These are phyloP conservation scores for Melopsittacus undulatus DNA, from an alignment of 2,797 vertebrate genomes.

Conservation along the genomic window DNA sequence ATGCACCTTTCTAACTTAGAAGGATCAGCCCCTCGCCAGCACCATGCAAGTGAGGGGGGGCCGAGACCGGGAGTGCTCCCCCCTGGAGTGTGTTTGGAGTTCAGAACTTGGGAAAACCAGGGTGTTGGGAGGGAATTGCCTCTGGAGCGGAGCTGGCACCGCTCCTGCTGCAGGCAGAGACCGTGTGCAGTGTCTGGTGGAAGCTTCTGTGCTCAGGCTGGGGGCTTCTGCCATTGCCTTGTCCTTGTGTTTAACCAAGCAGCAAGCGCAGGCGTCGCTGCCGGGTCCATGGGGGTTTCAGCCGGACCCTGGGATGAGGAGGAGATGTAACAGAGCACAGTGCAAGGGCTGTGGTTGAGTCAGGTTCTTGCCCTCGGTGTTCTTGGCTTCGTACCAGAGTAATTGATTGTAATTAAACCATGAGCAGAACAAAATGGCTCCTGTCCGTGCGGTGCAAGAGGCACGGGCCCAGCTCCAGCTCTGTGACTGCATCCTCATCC, in stretches of 20 bases:
- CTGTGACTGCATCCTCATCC: neutral
- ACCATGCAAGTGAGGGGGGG: neutral
- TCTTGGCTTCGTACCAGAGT: conserved; percentile 12
- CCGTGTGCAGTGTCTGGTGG: neutral
- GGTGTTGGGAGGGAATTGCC: neutral
- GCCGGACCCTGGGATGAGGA: neutral
- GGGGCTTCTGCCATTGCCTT: neutral
- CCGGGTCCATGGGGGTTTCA: neutral
- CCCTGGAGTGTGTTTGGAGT: conserved; percentile 16
- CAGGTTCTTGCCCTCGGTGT: conserved; percentile 31
- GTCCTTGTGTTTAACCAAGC: neutral
- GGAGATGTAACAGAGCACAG: neutral
- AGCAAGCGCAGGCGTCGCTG: neutral
- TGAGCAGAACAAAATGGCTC: neutral
- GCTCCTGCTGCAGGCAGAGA: neutral
- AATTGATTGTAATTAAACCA: neutral
- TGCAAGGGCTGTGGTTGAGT: neutral
- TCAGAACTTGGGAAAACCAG: neutral
- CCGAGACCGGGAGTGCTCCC: neutral
- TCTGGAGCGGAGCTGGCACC: neutral
- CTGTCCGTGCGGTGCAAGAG: neutral
- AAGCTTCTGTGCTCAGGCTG: neutral
- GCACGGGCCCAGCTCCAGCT: neutral
- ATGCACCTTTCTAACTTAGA: conserved; percentile 47
- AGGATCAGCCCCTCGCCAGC: neutral